phyloP scores from a whole-genome alignment of 2,113 vertebrate genomes.

The Cephalophus harveyi region DNA sequence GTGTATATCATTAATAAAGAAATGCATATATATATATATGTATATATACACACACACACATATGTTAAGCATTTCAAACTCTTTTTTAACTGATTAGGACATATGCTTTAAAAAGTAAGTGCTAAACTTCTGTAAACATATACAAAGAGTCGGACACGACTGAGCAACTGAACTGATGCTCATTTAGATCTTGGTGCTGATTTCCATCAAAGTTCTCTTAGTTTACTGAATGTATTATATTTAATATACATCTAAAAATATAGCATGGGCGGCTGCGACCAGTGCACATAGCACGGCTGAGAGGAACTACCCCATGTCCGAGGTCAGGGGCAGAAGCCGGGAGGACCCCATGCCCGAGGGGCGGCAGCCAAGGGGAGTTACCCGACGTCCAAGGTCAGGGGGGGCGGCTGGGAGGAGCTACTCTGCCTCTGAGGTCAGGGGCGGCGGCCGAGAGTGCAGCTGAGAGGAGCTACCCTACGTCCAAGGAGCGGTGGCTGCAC shows the following conservation, averaged over 20 bases:
- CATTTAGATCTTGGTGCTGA: not conserved
- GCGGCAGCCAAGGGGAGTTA: too few relatives aligned
- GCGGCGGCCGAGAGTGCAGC: too few relatives aligned
- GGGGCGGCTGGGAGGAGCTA: accelerated
- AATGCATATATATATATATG: not conserved
- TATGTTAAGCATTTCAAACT: not conserved
- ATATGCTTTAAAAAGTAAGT: not conserved
- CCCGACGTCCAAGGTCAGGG: too few relatives aligned
- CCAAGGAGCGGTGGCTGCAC: too few relatives aligned
- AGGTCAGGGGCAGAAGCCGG: too few relatives aligned
- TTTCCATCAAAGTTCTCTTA: not conserved
- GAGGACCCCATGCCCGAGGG: too few relatives aligned
- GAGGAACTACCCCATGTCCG: too few relatives aligned
- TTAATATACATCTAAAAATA: not conserved
- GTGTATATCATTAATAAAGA: not conserved
- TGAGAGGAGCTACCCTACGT: too few relatives aligned
- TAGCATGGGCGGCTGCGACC: accelerated
- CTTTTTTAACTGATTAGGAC: not conserved
- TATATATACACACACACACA: not conserved
- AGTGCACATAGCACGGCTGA: accelerated
- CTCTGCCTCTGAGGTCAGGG: too few relatives aligned
- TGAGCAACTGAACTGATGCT: not conserved
- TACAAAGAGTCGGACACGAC: accelerated
- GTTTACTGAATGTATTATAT: not conserved
- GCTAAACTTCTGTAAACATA: not conserved